phyloP scores from a whole-genome alignment of 2,888 invertebrate genomes.

The Nomada ruficornis region DNA sequence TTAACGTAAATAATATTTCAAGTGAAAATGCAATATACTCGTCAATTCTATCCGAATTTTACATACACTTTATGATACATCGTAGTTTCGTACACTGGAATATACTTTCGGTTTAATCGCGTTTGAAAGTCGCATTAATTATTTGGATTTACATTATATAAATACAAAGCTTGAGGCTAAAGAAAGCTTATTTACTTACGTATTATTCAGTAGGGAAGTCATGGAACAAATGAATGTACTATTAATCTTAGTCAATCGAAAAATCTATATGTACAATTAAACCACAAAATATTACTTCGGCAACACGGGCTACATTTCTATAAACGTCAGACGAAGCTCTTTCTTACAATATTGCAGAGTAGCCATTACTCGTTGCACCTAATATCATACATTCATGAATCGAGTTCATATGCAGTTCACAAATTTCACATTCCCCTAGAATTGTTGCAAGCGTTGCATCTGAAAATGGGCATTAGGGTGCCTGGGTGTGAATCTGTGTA shows the following conservation, averaged over 20 bases:
- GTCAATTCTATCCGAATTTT: neutral
- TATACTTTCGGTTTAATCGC: neutral
- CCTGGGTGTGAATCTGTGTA: slow-evolving; percentile 4
- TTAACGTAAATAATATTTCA: neutral
- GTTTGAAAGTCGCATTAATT: neutral
- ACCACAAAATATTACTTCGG: slow-evolving; percentile 23
- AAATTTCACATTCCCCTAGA: slow-evolving; percentile 50
- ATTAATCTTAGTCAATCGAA: slow-evolving; percentile 60
- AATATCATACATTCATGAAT: slow-evolving; percentile 53
- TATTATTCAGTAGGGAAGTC: slow-evolving; percentile 78
- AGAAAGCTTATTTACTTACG: slow-evolving; percentile 72
- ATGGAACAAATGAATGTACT: slow-evolving; percentile 77
- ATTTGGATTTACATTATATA: slow-evolving; percentile 12
- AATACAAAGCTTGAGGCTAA: slow-evolving; percentile 27
- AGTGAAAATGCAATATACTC: neutral
- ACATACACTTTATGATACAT: neutral
- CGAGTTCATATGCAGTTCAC: slow-evolving; percentile 49
- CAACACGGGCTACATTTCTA: slow-evolving; percentile 71
- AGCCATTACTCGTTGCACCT: slow-evolving; percentile 73
- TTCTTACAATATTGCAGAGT: slow-evolving; percentile 62
- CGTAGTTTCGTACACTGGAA: neutral
- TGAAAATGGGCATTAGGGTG: slow-evolving; percentile 42
- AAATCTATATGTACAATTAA: slow-evolving; percentile 44
- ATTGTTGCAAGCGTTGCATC: slow-evolving; percentile 28
- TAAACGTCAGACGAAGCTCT: slow-evolving; percentile 59